Conservation (phyloP, 2,888 invertebrate species). For the Tridacna gigas region DNA sequence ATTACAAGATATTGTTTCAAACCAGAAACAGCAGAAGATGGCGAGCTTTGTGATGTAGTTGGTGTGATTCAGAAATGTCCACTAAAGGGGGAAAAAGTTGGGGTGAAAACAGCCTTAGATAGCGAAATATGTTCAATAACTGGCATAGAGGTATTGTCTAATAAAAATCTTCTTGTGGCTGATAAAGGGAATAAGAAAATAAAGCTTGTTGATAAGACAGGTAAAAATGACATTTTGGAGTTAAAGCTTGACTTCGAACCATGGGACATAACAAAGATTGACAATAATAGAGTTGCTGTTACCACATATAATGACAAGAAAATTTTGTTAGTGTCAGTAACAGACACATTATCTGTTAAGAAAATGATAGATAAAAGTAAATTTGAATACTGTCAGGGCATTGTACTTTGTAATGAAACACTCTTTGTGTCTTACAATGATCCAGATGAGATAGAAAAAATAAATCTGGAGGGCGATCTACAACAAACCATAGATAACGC, state of each 20-base stretch:
- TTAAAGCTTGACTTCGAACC: background rate
- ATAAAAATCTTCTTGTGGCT: background rate
- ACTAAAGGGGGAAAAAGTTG: background rate
- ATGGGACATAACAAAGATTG: constrained; percentile 6
- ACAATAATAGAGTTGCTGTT: background rate
- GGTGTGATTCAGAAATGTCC: background rate
- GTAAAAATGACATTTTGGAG: background rate
- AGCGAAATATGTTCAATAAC: background rate
- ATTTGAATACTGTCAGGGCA: background rate
- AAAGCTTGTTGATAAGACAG: background rate
- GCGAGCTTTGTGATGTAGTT: background rate
- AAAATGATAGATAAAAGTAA: background rate
- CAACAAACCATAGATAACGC: background rate
- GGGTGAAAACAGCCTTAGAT: background rate
- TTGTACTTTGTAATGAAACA: background rate
- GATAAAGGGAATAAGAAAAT: background rate
- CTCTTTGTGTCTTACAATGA: background rate
- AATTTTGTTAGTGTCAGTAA: background rate
- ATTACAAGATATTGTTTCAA: background rate
- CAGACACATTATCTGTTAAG: background rate
- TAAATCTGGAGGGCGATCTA: background rate
- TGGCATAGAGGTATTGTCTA: background rate
- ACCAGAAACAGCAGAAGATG: background rate
- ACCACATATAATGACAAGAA: background rate
- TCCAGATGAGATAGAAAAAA: background rate